Evolutionary conservation across 2,113 vertebrate species (phyloP), one percentile per base, ranked within the genome.

Genomic region (Pitta sordida): DNA sequence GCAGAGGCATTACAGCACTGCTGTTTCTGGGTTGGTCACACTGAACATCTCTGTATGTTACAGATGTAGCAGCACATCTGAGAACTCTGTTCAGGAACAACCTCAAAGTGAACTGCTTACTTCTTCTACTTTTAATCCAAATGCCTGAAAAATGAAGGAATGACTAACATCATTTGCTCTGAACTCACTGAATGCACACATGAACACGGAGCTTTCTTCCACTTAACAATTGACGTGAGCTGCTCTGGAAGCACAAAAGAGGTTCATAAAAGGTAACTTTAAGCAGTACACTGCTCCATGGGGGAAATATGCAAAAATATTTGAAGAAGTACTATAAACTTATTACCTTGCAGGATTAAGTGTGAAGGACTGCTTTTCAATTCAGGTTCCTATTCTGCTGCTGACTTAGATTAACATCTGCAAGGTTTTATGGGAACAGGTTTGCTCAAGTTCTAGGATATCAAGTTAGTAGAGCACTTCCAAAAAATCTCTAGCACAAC

Each of bases 171-270:
- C 30, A 68, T 59, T 67, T 88, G 23, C 29, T 86, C 13, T 18
- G 2, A 77, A 83, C 15, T 58, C 69, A 18, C 29, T 36, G 32
- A 68, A 62, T 8, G 63, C 21, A 86, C 46, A 59, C 1, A 46
- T 5, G 7, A 83, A 68, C 63, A 73, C 6, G 36, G 22, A 62
- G 30, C 21, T 86, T 74, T 63, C 43, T 63, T 21, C 36, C 29
- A 43, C 65, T 78, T 56, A 34, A 78, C 17, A 75, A 77, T 0
- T 51, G 36, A 62, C 24, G 67, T 0, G 0, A 59, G 9, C 36
- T 83, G 48, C 53, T 74, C 34, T 60, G 71, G 36, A 79, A 96
- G 79, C 19, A 44, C 32, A 52, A 58, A 52, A 36, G 53, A 56
- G 34, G 60, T n/a, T 8, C 9, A 37, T 5, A 82, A 44, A 93